A percentile compares a stretch with the other conserved stretches of the same genome.
Conservation (phyloP, 2,113 vertebrate genomes). For the Neoarius graeffei region DNA sequence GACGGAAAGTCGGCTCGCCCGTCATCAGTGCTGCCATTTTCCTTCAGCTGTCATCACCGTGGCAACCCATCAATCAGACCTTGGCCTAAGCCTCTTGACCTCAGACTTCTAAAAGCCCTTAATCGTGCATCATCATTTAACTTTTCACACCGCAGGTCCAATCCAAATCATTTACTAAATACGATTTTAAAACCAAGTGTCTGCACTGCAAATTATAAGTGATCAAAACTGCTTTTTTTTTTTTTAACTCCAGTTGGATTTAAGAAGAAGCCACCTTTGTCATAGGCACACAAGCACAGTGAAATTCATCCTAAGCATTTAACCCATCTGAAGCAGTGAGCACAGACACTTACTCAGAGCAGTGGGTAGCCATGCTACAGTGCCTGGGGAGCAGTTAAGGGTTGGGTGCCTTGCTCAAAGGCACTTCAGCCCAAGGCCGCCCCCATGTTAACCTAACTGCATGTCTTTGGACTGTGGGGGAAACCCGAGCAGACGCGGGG, state of each 20-base stretch:
- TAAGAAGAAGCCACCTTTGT: too few relatives aligned
- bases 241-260: background rate
- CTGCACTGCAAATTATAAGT: background rate
- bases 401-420: too few relatives aligned
- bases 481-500: too few relatives aligned
- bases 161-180: background rate
- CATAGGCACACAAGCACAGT: too few relatives aligned
- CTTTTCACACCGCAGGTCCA: background rate
- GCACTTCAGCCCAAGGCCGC: too few relatives aligned
- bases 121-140: slow-evolving; percentile 17
- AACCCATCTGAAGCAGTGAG: too few relatives aligned
- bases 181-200: background rate
- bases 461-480: too few relatives aligned
- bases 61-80: slow-evolving; percentile 63
- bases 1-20: slow-evolving; percentile 46
- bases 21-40: slow-evolving; percentile 63
- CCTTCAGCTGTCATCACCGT: slow-evolving; percentile 65
- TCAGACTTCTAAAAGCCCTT: slow-evolving; percentile 24
- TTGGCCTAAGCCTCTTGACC: slow-evolving; percentile 52
- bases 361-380: too few relatives aligned
- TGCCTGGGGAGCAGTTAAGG: too few relatives aligned
- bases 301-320: too few relatives aligned
- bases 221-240: background rate
- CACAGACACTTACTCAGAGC: too few relatives aligned
- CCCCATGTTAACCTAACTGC: too few relatives aligned